Evolutionary conservation across 1,140 invertebrate species (phyloP), one percentile per base, ranked within the genome.

Genomic region (Ceratoteleas bidentatus): DNA sequence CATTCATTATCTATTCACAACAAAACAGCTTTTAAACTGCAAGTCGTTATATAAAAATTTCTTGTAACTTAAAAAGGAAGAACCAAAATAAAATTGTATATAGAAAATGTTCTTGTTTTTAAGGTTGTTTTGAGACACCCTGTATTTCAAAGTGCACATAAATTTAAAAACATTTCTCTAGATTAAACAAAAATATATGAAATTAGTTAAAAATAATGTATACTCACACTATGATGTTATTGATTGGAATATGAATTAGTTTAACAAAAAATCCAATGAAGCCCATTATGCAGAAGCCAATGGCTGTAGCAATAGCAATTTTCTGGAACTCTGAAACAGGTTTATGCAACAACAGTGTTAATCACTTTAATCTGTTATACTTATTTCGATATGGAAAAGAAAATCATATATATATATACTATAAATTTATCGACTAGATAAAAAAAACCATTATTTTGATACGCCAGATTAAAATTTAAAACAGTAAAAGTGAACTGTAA

Each of bases 221-320:
- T 69, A 93, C 93, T 93, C 92, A 94, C 94, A 99, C 98, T 94
- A 99, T 99, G 90, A 99, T 99, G 92, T 99, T 99, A 92, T 99
- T 99, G 93, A 99, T 99, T 77, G 99, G 99, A 92, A 99, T 99
- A 92, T 99, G 98, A 90, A 99, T 99, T 61, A 99, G 93, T 93
- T 99, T 99, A 6, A 99, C 99, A 87, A 99, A 99, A 93, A 99
- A 99, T 85, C 99, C 99, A 91, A 99, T 99, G 92, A 99, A 99
- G 53, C 99, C 99, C 99, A 99, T 99, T 89, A 99, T 99, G 87
- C 97, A 98, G 93, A 99, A 99, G 56, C 99, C 99, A 88, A 99
- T 99, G 0, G 99, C 99, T 77, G 99, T 99, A 45, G 99, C 99
- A 86, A 99, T 96, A 13, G 99, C 99, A 90, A 24, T 24, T 24